Evolutionary conservation across 2,888 invertebrate species (phyloP), one percentile per base, ranked within the genome.

Genomic region (Drosophila nigricruria): DNA sequence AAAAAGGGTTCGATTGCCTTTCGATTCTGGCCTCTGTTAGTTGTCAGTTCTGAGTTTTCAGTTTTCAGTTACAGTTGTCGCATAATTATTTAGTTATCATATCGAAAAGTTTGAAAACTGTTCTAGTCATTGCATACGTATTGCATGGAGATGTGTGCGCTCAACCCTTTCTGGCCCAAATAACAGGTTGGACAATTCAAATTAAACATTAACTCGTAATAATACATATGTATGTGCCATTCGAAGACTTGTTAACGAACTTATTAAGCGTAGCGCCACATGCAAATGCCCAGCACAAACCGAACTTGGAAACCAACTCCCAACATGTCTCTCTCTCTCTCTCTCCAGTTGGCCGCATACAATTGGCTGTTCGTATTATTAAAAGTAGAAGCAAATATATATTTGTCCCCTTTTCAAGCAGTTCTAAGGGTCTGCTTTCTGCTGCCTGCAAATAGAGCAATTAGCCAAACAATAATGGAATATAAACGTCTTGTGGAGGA

Each of bases 221-320:
- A 61, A 73, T 61, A 68, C 47, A 69, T 65, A 64, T 57, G 12
- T 58, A 18, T 73, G 9, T 42, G 47, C 40, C 47, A 61, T 71
- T 79, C 56, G 71, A 68, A 74, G 79, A 86, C 75, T 88, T 88
- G 89, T 83, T 85, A 85, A 85, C 85, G 89, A 85, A 86, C 84
- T 85, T 83, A 85, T 85, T 85, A 88, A 71, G 70, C 75, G 77
- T 76, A 70, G 49, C 72, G 54, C 54, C 32, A 77, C 74, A 78
- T 71, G 74, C 57, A 69, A 76, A 54, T 75, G 67, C 50, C 27
- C 52, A 30, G 30, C 43, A 47, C 45, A 47, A 40, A 54, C 56
- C 56, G 56, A 64, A 60, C 54, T 56, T 63, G 49, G 49, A 67
- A 57, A 57, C 38, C 54, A 42, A 49, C 34, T 56, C 65, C 27